Evolutionary conservation across 2,113 vertebrate genomes (phyloP).

Genomic region (Ciconia boyciana): DNA sequence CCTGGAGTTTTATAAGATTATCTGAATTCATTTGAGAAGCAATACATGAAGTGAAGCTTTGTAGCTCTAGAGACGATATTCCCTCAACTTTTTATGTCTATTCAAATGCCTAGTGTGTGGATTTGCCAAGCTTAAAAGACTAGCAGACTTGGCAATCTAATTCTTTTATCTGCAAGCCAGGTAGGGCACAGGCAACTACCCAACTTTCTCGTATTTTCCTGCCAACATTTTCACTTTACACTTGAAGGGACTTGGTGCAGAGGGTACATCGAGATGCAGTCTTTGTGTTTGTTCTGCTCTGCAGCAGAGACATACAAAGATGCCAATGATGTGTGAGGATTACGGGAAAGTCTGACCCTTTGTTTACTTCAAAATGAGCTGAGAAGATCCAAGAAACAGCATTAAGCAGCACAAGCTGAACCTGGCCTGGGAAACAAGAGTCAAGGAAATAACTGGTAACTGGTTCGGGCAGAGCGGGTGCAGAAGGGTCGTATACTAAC

Average conservation of each 20-base stretch:
- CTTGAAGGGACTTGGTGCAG: neutral
- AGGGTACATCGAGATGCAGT: neutral
- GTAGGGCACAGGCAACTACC: conserved; percentile 12
- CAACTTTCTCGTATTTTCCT: neutral
- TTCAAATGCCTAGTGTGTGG: neutral
- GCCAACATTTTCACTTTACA: conserved; percentile 19
- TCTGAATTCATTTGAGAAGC: neutral
- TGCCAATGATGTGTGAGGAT: neutral
- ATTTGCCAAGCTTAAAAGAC: conserved; percentile 9
- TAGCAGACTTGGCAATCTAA: neutral
- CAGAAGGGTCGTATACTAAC: neutral
- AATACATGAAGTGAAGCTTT: neutral
- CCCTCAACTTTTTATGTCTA: neutral
- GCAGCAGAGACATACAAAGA: neutral
- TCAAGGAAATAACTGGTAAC: neutral
- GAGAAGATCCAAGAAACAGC: neutral
- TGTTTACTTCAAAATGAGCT: neutral
- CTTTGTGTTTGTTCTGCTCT: conserved; percentile 27
- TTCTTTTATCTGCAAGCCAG: conserved; percentile 47
- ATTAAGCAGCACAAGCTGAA: neutral
- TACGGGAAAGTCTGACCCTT: conserved; percentile 5
- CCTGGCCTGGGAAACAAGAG: neutral
- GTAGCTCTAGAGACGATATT: neutral
- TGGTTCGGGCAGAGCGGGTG: accelerated
- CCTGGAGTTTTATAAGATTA: neutral